Evolutionary conservation across 2,113 vertebrate species (phyloP).

Genomic region (Brienomyrus brachyistius): DNA sequence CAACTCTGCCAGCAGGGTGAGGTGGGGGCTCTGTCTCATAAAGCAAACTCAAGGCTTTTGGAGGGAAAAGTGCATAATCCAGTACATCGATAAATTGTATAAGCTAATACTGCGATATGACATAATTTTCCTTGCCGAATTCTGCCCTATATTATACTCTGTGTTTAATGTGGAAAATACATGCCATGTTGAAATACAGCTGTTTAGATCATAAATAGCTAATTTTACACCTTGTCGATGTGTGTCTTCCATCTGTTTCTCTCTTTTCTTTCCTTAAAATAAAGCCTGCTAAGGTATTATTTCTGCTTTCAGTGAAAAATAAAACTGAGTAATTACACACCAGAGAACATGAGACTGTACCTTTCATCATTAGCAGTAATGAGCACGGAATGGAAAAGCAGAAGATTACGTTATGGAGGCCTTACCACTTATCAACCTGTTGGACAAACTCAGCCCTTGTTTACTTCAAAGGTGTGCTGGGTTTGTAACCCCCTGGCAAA

Average conservation of each 20-base stretch:
- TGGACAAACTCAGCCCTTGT: conserved; percentile 2
- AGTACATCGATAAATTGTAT: not conserved
- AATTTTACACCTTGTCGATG: not conserved
- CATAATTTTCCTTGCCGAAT: not conserved
- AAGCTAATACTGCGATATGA: not conserved
- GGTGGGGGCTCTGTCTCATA: not conserved
- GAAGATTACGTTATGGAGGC: not conserved
- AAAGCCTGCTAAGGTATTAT: not conserved
- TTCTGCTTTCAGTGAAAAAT: conserved; percentile 3
- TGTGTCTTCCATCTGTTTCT: not conserved
- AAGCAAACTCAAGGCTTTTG: not conserved
- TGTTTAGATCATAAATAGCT: not conserved
- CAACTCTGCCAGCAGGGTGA: not conserved
- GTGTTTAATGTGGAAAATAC: not conserved
- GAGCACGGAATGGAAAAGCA: not conserved
- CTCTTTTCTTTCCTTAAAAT: not conserved
- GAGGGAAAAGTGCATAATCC: not conserved
- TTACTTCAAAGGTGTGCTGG: conserved; percentile 17
- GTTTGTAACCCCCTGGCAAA: not conserved
- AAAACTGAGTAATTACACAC: not conserved
- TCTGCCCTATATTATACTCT: not conserved
- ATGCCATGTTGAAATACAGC: not conserved
- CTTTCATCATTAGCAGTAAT: not conserved
- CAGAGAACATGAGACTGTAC: not conserved
- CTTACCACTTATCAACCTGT: conserved; percentile 10